phyloP scores from a whole-genome alignment of 1,140 invertebrate species.

The Penaeus japonicus region DNA sequence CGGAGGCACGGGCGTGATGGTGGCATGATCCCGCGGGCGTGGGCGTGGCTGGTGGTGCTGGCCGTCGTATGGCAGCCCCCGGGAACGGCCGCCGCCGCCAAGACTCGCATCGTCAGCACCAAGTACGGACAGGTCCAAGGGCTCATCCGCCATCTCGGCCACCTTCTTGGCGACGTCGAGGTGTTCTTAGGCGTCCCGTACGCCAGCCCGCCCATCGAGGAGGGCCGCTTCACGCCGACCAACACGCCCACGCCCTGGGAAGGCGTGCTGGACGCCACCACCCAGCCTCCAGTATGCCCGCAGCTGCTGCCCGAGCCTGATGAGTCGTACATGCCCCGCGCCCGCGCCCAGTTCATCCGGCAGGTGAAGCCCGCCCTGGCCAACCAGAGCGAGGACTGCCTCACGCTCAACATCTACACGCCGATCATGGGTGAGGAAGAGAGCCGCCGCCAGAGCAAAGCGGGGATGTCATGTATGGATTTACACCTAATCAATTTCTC shows the following conservation, averaged over 20 bases:
- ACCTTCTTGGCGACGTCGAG: conserved; percentile 82
- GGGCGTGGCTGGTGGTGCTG: conserved; percentile 53
- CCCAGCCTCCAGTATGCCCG: conserved; percentile 84
- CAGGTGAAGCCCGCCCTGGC: conserved; percentile 81
- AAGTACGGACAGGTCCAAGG: conserved; percentile 59
- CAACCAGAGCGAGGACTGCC: conserved; percentile 95
- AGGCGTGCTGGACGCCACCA: conserved; percentile 82
- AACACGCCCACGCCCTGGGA: conserved; percentile 89
- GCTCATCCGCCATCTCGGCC: conserved; percentile 55
- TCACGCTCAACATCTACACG: conserved; percentile 94
- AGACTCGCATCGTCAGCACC: conserved; percentile 59
- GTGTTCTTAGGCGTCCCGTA: conserved; percentile 95
- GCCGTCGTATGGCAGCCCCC: conserved; percentile 40
- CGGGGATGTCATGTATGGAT: no score
- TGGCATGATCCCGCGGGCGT: conserved; percentile 50
- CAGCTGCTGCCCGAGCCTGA: conserved; percentile 69
- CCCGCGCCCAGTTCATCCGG: conserved; percentile 83
- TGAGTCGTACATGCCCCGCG: conserved; percentile 83
- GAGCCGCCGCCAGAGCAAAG: no score
- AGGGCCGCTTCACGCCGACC: conserved; percentile 92
- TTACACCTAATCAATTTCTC: no score
- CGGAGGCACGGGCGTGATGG: conserved; percentile 43
- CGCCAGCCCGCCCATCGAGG: conserved; percentile 90
- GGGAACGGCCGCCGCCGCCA: conserved; percentile 44
- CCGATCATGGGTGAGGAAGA: conserved; percentile 68